These are phyloP conservation scores for Loris lydekkerianus DNA, from an alignment of 2,797 vertebrate genomes.

Conservation along the genomic window DNA sequence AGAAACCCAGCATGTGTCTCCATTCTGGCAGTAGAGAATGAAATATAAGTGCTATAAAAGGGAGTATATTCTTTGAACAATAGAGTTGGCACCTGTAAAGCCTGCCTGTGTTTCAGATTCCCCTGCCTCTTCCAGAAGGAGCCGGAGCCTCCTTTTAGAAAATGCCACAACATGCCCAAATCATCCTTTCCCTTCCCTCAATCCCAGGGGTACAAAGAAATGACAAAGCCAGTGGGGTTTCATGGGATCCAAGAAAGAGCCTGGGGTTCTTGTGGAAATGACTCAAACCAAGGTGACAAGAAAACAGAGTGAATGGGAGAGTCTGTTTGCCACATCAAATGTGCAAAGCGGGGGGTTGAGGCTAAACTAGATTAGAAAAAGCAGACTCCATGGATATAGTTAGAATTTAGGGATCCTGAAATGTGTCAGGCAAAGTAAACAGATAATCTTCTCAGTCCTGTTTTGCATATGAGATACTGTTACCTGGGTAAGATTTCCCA, in stretches of 20 bases:
- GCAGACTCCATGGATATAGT: rapidly evolving
- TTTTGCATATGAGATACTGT: neutral
- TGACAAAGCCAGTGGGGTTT: neutral
- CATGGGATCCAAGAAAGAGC: neutral
- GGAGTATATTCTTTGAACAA: conserved; percentile 87
- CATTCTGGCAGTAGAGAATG: conserved; percentile 89
- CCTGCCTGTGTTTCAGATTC: conserved; percentile 35
- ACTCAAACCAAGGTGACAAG: neutral
- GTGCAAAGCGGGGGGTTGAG: neutral
- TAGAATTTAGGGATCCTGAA: neutral
- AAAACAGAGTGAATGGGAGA: neutral
- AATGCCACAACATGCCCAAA: neutral
- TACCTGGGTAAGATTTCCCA: neutral
- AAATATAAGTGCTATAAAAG: conserved; percentile 87
- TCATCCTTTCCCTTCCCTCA: neutral
- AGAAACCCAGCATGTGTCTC: conserved; percentile 89
- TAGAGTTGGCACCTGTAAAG: conserved; percentile 82
- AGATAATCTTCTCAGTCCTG: rapidly evolving
- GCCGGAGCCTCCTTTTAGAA: conserved; percentile 52
- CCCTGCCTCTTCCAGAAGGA: neutral
- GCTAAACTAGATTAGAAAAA: neutral
- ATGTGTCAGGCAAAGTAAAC: neutral
- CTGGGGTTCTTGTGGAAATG: conserved; percentile 21
- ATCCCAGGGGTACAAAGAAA: neutral
- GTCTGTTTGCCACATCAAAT: neutral